These are phyloP conservation scores for Sipunculus nudus DNA, from an alignment of 2,888 invertebrate species.

Conservation along the genomic window DNA sequence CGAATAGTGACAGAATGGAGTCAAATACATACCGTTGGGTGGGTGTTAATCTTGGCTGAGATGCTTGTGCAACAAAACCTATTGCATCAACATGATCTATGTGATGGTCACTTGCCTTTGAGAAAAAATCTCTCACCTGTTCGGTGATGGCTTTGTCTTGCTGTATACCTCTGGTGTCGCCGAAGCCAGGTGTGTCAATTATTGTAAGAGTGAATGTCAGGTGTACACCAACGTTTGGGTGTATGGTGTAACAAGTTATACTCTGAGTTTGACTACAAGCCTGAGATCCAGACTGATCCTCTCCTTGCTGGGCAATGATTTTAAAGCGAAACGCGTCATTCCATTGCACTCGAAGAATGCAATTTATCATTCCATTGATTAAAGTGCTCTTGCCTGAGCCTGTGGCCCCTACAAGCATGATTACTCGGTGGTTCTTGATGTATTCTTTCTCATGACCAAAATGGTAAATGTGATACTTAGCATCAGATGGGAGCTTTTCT, in stretches of 20 bases:
- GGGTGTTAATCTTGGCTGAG: conserved; percentile 7
- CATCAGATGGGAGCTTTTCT: too few relatives aligned
- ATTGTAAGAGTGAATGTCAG: conserved; percentile 9
- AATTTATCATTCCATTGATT: too few relatives aligned
- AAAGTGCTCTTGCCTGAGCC: conserved; percentile 16
- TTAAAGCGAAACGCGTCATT: too few relatives aligned
- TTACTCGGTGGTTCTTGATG: too few relatives aligned
- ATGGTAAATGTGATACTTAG: too few relatives aligned
- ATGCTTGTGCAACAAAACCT: conserved; percentile 40
- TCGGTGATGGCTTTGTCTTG: conserved; percentile 8
- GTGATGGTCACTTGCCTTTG: too few relatives aligned
- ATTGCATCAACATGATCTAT: too few relatives aligned
- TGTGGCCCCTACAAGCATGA: conserved; percentile 14
- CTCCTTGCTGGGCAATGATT: too few relatives aligned
- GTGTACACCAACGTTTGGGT: conserved; percentile 3
- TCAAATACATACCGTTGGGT: too few relatives aligned
- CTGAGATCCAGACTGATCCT: conserved; percentile 1
- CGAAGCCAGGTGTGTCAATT: conserved; percentile 15
- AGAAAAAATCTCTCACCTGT: too few relatives aligned
- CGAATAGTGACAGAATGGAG: conserved; percentile 39
- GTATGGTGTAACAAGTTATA: conserved; percentile 10
- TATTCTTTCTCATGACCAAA: too few relatives aligned
- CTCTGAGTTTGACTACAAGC: conserved; percentile 4
- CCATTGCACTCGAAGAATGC: too few relatives aligned
- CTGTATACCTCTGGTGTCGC: conserved; percentile 16